phyloP scores from a whole-genome alignment of 1,140 invertebrate genomes.

The Drosophila subobscura region DNA sequence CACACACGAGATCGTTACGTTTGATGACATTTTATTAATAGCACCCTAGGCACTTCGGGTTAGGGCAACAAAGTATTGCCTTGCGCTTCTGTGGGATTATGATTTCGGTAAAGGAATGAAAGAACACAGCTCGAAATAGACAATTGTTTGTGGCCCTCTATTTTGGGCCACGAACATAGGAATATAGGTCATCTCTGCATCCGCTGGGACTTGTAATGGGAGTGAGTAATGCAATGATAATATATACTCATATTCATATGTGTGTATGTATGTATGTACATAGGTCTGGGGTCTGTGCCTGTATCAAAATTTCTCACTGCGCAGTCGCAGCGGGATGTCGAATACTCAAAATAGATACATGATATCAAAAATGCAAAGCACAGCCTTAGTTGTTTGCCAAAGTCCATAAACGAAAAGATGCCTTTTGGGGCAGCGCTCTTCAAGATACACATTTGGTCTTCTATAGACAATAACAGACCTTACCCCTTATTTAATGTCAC shows the following conservation, averaged over 20 bases:
- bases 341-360: constrained; percentile 3
- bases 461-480: constrained; percentile 14
- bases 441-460: constrained; percentile 31
- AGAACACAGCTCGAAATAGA: constrained; percentile 65
- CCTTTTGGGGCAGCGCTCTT: constrained; percentile 43
- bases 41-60: constrained; percentile 55
- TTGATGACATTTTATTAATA: constrained; percentile 65
- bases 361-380: constrained; percentile 42
- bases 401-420: constrained; percentile 30
- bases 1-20: constrained; percentile 51
- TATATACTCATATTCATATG: not conserved
- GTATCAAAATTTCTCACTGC: constrained; percentile 23
- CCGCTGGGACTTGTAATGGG: constrained; percentile 1
- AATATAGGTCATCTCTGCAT: constrained; percentile 19
- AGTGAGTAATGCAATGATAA: not conserved
- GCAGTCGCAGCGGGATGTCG: constrained; percentile 4
- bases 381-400: constrained; percentile 17
- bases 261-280: not conserved
- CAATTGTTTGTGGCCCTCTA: constrained; percentile 47
- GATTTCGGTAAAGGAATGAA: constrained; percentile 54
- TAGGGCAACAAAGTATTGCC: constrained; percentile 64
- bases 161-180: constrained; percentile 38
- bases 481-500: constrained; percentile 4
- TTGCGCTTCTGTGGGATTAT: constrained; percentile 56
- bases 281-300: not conserved